A percentile compares a stretch with the other conserved stretches of the same genome.
phyloP scores from a whole-genome alignment of 2,113 vertebrate species.

The Sinosuthora webbiana region DNA sequence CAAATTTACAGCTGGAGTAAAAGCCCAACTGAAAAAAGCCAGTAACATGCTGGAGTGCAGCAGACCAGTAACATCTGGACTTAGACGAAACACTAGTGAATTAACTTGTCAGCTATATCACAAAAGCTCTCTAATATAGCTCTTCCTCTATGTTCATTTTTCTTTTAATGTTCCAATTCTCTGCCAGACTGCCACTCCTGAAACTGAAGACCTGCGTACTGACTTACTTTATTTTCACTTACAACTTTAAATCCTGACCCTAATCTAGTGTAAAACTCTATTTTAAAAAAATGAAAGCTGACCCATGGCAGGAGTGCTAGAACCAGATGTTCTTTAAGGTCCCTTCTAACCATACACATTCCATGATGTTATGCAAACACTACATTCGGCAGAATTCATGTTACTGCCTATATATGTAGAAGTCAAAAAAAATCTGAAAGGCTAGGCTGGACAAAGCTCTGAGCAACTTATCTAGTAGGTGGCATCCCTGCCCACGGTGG shows the following conservation, averaged over 20 bases:
- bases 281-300: not conserved
- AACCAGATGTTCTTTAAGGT: not conserved
- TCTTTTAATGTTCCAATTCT: not conserved
- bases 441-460: not conserved
- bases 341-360: not conserved
- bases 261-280: not conserved
- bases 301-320: not conserved
- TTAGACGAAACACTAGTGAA: not conserved
- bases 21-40: not conserved
- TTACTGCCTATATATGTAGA: fast-evolving
- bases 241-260: not conserved
- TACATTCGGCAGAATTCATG: fast-evolving
- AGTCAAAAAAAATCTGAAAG: not conserved
- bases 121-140: not conserved
- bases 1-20: not conserved
- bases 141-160: not conserved
- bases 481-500: not conserved
- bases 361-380: not conserved
- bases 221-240: not conserved
- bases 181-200: not conserved
- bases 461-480: not conserved
- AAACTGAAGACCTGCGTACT: not conserved
- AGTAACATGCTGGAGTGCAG: not conserved
- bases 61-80: not conserved
- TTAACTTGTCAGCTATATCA: fast-evolving